phyloP scores from a whole-genome alignment of 2,113 vertebrate species.

The Dolichotis patagonum region DNA sequence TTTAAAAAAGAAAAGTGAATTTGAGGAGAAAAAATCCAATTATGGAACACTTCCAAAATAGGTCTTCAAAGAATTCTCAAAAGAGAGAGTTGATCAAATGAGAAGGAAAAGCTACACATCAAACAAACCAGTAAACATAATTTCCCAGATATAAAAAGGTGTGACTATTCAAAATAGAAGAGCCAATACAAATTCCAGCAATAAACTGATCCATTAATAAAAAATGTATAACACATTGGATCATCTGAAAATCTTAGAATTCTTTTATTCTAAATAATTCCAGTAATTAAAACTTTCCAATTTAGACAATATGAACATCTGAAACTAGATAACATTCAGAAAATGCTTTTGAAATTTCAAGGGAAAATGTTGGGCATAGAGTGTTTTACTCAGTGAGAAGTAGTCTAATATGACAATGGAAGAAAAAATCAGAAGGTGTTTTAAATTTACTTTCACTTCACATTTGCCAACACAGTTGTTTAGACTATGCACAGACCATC shows the following conservation, averaged over 20 bases:
- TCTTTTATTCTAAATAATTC: background rate
- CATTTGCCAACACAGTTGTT: background rate
- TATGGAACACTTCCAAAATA: background rate
- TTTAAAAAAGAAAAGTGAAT: background rate
- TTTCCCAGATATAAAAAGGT: background rate
- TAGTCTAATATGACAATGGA: background rate
- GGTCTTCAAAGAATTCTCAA: background rate
- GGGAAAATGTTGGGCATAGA: background rate
- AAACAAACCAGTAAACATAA: background rate
- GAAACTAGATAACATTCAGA: background rate
- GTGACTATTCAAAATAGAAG: background rate
- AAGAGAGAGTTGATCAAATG: background rate
- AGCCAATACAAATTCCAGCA: background rate
- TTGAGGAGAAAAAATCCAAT: background rate
- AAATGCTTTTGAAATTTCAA: background rate
- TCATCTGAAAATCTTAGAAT: background rate
- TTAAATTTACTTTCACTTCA: background rate
- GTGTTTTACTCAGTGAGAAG: background rate
- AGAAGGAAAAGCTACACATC: background rate
- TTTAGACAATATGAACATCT: background rate
- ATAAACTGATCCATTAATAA: background rate
- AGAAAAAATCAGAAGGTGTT: background rate
- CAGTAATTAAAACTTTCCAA: background rate
- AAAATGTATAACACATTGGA: background rate
- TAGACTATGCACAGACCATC: accelerated